A percentile compares a stretch with the other conserved stretches of the same genome.
Evolutionary conservation across 2,113 vertebrate species (phyloP).

Genomic region (Coptodon rendalli): DNA sequence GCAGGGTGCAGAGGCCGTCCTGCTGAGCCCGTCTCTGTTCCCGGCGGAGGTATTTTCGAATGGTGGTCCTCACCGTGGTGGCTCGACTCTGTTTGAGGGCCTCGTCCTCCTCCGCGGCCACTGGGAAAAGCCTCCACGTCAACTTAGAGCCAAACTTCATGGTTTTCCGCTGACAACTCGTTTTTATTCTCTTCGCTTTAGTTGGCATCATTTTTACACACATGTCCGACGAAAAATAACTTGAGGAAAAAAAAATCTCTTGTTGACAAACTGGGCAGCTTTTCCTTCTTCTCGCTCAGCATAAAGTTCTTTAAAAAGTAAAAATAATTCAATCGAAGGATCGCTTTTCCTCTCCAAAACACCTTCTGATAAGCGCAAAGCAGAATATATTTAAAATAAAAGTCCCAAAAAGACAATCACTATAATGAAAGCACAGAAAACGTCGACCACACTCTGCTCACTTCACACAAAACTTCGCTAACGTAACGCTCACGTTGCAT

Average conservation of each 20-base stretch:
- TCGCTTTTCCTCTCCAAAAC: background rate
- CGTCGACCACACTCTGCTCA: fast-evolving
- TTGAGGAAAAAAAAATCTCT: background rate
- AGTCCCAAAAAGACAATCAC: background rate
- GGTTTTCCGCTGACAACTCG: background rate
- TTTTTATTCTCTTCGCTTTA: background rate
- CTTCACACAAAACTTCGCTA: background rate
- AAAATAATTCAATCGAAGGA: background rate
- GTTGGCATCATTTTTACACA: slow-evolving; percentile 28
- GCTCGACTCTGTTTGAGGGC: background rate
- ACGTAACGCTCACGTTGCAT: background rate
- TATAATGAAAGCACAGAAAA: background rate
- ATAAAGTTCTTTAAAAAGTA: background rate
- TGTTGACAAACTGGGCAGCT: background rate
- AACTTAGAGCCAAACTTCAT: background rate
- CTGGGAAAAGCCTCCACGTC: background rate
- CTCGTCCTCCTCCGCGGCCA: background rate
- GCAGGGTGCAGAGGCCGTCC: background rate
- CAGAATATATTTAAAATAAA: background rate
- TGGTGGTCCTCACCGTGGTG: background rate
- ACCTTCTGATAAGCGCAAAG: background rate
- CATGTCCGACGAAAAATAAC: slow-evolving; percentile 17
- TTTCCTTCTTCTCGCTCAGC: background rate
- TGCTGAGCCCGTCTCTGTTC: background rate
- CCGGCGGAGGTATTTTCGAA: background rate